These are phyloP conservation scores for Lasioglossum vierecki DNA, from an alignment of 2,888 invertebrate genomes.

Conservation along the genomic window DNA sequence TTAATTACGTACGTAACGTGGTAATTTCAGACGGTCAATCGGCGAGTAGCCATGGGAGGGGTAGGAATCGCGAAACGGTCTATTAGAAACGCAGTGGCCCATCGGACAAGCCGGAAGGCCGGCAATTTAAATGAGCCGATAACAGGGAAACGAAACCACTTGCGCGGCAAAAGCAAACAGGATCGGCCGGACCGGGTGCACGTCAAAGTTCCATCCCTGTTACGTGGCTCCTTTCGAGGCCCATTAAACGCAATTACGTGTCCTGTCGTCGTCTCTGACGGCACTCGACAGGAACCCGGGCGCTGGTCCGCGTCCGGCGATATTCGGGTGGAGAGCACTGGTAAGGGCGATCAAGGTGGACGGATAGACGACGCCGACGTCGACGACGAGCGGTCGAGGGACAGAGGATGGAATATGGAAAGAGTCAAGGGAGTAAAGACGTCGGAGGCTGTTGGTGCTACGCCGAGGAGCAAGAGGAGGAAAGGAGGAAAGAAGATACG, in stretches of 20 bases:
- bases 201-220: slow-evolving; percentile 58
- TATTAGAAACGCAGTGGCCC: slow-evolving; percentile 49
- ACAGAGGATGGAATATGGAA: slow-evolving; percentile 5
- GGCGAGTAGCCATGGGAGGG: background rate
- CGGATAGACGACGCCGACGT: background rate
- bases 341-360: slow-evolving; percentile 10
- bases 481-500: slow-evolving; percentile 69
- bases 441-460: background rate
- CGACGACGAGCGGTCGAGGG: background rate
- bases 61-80: slow-evolving; percentile 49
- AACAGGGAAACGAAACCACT: slow-evolving; percentile 57
- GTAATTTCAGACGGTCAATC: slow-evolving; percentile 53
- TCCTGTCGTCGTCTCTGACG: slow-evolving; percentile 58
- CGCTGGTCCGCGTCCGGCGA: slow-evolving; percentile 33
- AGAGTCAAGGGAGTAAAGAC: slow-evolving; percentile 26
- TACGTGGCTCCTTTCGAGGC: slow-evolving; percentile 63
- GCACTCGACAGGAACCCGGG: slow-evolving; percentile 49
- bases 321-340: slow-evolving; percentile 20
- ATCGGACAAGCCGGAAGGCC: slow-evolving; percentile 11
- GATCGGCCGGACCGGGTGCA: slow-evolving; percentile 22
- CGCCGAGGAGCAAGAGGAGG: slow-evolving; percentile 43
- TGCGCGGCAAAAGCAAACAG: slow-evolving; percentile 64
- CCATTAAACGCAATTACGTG: slow-evolving; percentile 71
- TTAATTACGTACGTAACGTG: slow-evolving; percentile 47
- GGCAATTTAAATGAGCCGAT: slow-evolving; percentile 58